Evolutionary conservation across 2,797 vertebrate species (phyloP), one percentile per base, ranked within the genome.

Genomic region (Scyliorhinus canicula): DNA sequence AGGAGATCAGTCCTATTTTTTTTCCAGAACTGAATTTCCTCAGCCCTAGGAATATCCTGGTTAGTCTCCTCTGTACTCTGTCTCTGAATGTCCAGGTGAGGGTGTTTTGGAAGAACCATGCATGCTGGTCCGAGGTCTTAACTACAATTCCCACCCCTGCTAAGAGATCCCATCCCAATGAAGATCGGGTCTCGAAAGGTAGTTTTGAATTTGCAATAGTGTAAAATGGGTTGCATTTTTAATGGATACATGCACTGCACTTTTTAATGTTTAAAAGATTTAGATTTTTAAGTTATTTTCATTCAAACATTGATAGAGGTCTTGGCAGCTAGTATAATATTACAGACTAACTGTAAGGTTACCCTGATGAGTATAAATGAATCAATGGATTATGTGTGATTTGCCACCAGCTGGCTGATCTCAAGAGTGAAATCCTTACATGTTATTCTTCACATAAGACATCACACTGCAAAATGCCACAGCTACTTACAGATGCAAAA

Each of bases 401-500:
- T 74, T 74, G 63, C 44, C n/a, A 93, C 44, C 8, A 31, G 40
- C 21, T 67, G 31, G 93, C 16, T 74, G 12, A 50, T 94, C 31
- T 94, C 44, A 52, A n/a, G 52, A 52, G 47, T 52, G 50, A 94
- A 94, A 74, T 74, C 47, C 0, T 55, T 52, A 57, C 55, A 19
- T 60, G 86, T 90, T 60, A 52, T 74, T 91, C 60, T 91, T 65
- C 88, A 63, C 21, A 19, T 57, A 6, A n/a, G n/a, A 44, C 60
- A 44, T 65, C 60, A 63, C 19, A 82, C 40, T 82, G 21, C 77
- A 82, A 82, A 82, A n/a, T 82, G 77, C 16, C 19, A 8, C 79
- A 47, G 7, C 21, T 47, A 47, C 79, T 82, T 82, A 47, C 77
- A 91, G 86, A 90, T 44, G 55, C 86, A 90, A 90, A 90, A 90